Conservation (phyloP, 2,113 vertebrate species). For the Stercorarius parasiticus region DNA sequence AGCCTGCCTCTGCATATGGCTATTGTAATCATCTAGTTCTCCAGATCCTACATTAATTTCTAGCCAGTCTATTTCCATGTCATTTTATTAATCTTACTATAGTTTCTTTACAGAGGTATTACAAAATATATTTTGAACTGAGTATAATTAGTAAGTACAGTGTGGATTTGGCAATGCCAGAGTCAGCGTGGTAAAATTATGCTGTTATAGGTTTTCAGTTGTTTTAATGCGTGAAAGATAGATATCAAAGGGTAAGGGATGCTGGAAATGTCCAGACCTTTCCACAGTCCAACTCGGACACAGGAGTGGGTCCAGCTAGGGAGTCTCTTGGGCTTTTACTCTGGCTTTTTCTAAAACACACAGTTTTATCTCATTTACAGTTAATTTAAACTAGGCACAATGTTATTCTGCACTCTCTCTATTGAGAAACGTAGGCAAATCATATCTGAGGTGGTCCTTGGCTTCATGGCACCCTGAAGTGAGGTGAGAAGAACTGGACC, state of each 20-base stretch:
- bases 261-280: neutral
- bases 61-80: conserved; percentile 38
- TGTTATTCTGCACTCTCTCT: neutral
- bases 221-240: neutral
- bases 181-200: neutral
- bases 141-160: neutral
- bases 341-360: conserved; percentile 18
- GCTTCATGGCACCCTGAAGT: neutral
- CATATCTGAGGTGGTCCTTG: neutral
- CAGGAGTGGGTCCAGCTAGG: neutral
- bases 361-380: neutral
- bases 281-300: neutral
- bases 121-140: conserved; percentile 47
- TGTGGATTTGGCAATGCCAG: neutral
- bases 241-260: neutral
- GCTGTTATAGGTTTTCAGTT: neutral
- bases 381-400: conserved; percentile 24
- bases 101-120: conserved; percentile 66
- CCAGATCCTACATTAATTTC: neutral
- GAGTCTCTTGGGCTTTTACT: neutral
- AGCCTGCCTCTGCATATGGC: neutral
- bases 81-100: conserved; percentile 60
- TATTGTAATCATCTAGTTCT: neutral
- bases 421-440: neutral
- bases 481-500: neutral